A percentile compares a stretch with the other conserved stretches of the same genome.
phyloP scores from a whole-genome alignment of 2,888 invertebrate genomes.

The Allacma fusca region DNA sequence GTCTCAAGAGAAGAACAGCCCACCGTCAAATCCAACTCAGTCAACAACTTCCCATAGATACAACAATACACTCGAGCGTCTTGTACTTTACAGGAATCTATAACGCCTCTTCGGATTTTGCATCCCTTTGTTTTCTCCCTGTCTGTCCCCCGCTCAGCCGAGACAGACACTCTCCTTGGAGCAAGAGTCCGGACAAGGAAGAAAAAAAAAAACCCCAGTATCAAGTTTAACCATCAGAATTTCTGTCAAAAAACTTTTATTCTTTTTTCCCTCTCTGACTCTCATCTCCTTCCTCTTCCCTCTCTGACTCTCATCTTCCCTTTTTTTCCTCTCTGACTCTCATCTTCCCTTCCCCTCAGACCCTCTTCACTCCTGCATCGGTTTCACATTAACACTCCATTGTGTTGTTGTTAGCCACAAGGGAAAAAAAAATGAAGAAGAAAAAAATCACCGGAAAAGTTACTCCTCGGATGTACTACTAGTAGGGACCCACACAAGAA shows the following conservation, averaged over 20 bases:
- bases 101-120: not conserved
- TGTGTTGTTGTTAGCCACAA: not conserved
- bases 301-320: no score
- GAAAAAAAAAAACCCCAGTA: no score
- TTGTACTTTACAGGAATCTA: not conserved
- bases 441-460: not conserved
- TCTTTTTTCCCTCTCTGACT: not conserved
- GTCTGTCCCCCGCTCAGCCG: no score
- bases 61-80: not conserved
- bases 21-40: no score
- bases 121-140: conserved; percentile 12
- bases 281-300: no score
- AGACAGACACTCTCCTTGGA: no score
- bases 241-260: conserved; percentile 4
- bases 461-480: not conserved
- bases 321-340: no score
- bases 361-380: not conserved
- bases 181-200: no score
- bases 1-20: not conserved
- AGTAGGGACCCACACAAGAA: not conserved
- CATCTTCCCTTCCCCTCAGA: no score
- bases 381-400: not conserved
- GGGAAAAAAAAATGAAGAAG: not conserved
- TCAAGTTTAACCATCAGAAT: no score
- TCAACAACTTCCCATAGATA: no score